Percentiles rank a stretch among this genome's conserved stretches.
These are phyloP conservation scores for Blastomussa wellsi DNA, from an alignment of 92 coral and sea anemone genomes.

Conservation along the genomic window DNA sequence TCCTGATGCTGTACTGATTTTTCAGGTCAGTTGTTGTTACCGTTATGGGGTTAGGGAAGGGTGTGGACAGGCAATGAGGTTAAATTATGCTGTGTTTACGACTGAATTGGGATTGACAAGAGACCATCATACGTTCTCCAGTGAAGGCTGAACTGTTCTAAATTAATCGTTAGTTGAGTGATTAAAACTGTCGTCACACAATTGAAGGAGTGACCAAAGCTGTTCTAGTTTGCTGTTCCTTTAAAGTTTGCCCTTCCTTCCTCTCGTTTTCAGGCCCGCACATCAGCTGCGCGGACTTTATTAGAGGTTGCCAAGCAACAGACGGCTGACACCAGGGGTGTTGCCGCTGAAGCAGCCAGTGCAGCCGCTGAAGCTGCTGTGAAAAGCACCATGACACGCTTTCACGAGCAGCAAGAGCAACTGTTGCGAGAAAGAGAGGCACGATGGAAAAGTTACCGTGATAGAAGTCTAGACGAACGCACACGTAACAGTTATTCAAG, in stretches of 20 bases:
- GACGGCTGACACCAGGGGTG: conserved; percentile 64
- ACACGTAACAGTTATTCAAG: conserved; percentile 61
- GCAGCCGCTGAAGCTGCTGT: conserved; percentile 93
- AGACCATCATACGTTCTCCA: background rate
- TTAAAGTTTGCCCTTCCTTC: background rate
- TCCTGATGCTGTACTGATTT: too few species aligned
- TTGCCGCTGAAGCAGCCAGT: conserved; percentile 80
- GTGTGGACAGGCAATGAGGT: too few species aligned
- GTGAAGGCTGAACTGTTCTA: too few species aligned
- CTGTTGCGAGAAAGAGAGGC: conserved; percentile 39
- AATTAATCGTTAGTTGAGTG: too few species aligned
- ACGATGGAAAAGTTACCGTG: conserved; percentile 39
- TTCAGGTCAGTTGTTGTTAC: too few species aligned
- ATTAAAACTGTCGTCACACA: too few species aligned
- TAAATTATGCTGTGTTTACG: background rate
- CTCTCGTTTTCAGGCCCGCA: conserved; percentile 63
- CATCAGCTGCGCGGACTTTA: conserved; percentile 74
- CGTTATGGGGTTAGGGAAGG: too few species aligned
- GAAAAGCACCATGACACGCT: conserved; percentile 67
- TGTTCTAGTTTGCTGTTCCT: too few species aligned
- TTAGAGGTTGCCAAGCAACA: conserved; percentile 78
- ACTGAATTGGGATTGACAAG: background rate
- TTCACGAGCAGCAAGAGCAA: conserved; percentile 60
- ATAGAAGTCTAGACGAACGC: conserved; percentile 37
- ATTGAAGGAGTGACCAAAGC: too few species aligned